Evolutionary conservation across 2,888 invertebrate species (phyloP).

Genomic region (Autographa pulchrina): DNA sequence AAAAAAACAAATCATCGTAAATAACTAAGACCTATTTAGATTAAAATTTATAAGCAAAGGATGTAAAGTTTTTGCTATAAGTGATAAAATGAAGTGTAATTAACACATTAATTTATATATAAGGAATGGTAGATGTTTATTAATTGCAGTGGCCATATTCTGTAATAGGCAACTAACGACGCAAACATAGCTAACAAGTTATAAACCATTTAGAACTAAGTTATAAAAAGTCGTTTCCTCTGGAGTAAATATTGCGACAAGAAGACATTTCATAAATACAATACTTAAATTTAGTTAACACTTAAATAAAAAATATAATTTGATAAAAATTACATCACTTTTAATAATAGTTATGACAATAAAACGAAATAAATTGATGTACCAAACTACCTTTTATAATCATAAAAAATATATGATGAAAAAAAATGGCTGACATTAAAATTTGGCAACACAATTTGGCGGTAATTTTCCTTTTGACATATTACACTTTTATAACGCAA

Average conservation of each 20-base stretch:
- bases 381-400: background rate
- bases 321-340: background rate
- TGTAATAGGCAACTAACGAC: background rate
- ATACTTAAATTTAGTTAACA: background rate
- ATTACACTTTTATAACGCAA: slow-evolving; percentile 54
- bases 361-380: background rate
- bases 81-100: background rate
- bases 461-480: slow-evolving; percentile 54
- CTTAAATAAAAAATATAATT: background rate
- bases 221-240: slow-evolving; percentile 24
- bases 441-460: slow-evolving; percentile 40
- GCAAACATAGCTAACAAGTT: background rate
- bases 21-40: background rate
- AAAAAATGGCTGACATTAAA: background rate
- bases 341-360: background rate
- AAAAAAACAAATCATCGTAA: background rate
- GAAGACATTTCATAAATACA: background rate
- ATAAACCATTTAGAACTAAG: background rate
- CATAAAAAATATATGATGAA: background rate
- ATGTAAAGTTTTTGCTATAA: background rate
- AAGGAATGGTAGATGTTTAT: background rate
- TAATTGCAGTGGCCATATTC: background rate
- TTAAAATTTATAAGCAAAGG: background rate
- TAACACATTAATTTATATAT: background rate
- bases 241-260: background rate